A percentile compares a stretch with the other conserved stretches of the same genome.
phyloP scores from a whole-genome alignment of 2,797 vertebrate genomes.

The Falco naumanni region DNA sequence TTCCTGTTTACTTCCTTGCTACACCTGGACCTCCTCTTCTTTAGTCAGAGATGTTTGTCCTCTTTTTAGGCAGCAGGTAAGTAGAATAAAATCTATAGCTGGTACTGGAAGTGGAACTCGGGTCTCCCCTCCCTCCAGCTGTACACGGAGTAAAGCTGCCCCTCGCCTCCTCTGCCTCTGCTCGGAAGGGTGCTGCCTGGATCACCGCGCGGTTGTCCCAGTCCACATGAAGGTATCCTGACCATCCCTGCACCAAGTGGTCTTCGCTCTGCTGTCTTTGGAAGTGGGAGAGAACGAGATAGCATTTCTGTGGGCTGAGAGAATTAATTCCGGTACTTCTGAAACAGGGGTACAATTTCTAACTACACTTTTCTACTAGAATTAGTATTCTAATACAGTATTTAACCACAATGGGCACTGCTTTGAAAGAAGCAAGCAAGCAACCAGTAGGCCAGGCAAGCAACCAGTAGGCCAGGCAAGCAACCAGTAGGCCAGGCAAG shows the following conservation, averaged over 20 bases:
- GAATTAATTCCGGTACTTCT: background rate
- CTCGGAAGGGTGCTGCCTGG: background rate
- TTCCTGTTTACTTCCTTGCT: background rate
- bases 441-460: background rate
- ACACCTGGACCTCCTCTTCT: background rate
- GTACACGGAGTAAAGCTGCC: background rate
- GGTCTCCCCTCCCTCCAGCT: background rate
- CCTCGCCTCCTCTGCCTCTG: background rate
- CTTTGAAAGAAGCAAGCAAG: background rate
- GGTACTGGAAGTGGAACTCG: accelerated
- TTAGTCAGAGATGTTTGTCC: background rate
- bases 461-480: background rate
- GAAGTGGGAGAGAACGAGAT: background rate
- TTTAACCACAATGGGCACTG: background rate
- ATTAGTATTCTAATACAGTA: too few species aligned
- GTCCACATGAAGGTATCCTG: background rate
- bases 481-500: background rate
- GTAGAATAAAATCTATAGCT: background rate
- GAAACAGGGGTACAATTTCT: background rate
- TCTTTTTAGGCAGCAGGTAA: background rate
- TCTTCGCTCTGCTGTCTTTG: background rate
- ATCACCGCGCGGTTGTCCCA: too few species aligned
- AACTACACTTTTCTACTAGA: too few species aligned
- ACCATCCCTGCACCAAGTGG: background rate
- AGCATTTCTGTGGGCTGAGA: background rate